Evolutionary conservation across 2,888 invertebrate species (phyloP).

Genomic region (Sminthurides aquaticus): DNA sequence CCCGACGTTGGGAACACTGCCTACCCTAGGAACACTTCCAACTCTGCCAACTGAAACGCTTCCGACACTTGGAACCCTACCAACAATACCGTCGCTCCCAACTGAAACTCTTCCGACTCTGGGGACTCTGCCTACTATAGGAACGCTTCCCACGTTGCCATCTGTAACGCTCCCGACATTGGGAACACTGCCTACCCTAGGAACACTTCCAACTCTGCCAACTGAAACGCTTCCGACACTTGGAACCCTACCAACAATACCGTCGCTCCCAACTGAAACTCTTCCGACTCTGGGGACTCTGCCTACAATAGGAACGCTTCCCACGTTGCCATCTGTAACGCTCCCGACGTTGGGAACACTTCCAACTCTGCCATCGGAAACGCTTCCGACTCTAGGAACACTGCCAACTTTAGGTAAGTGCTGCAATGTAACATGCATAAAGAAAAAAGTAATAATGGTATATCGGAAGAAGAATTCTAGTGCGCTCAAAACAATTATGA

Average conservation of each 20-base stretch:
- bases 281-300: not conserved
- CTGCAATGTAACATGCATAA: not conserved
- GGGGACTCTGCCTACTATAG: not conserved
- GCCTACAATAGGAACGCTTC: conserved; percentile 1
- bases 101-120: not conserved
- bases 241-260: not conserved
- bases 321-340: conserved; percentile 7
- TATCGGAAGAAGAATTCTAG: conserved; percentile 6
- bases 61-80: not conserved
- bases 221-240: conserved; percentile 1
- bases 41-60: conserved; percentile 1
- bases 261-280: not conserved
- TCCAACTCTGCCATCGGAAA: not conserved
- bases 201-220: conserved; percentile 9
- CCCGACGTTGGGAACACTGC: conserved; percentile 12
- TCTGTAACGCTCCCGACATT: conserved; percentile 14
- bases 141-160: conserved; percentile 7
- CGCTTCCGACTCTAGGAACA: not conserved
- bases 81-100: not conserved
- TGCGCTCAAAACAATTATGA: no score
- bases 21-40: conserved; percentile 7
- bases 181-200: conserved; percentile 12
- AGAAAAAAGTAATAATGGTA: no score
- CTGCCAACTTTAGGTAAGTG: not conserved
- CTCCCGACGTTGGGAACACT: conserved; percentile 7